Evolutionary conservation across 2,888 invertebrate species (phyloP).

Genomic region (Cephus sareptanus): DNA sequence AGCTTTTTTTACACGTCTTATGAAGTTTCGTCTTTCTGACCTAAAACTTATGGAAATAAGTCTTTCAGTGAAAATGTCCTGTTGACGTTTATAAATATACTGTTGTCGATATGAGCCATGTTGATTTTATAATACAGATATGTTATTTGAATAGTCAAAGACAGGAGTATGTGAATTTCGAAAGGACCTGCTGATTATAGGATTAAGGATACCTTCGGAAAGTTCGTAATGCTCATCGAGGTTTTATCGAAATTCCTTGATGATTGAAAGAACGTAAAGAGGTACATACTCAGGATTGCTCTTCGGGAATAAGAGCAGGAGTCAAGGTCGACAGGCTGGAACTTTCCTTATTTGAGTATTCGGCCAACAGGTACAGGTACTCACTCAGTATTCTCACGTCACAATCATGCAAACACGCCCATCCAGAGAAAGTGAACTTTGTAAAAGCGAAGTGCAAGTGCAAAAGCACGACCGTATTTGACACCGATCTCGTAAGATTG

Average conservation of each 20-base stretch:
- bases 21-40: neutral
- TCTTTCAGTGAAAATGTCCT: neutral
- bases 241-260: neutral
- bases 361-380: slow-evolving; percentile 6
- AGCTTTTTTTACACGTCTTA: neutral
- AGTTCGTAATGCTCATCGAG: neutral
- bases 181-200: neutral
- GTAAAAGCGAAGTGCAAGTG: slow-evolving; percentile 29
- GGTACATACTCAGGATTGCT: neutral
- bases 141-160: too few relatives aligned
- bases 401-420: slow-evolving; percentile 6
- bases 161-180: too few relatives aligned
- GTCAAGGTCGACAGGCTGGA: slow-evolving; percentile 19
- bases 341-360: slow-evolving; percentile 23
- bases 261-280: neutral
- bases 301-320: neutral
- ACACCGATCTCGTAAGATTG: slow-evolving; percentile 5
- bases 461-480: slow-evolving; percentile 21
- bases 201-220: neutral
- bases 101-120: too few relatives aligned
- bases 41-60: neutral
- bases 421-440: slow-evolving; percentile 38
- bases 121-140: too few relatives aligned
- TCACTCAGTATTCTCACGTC: neutral
- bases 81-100: neutral